These are phyloP conservation scores for Triplophysa yarkandensis DNA, from an alignment of 2,797 vertebrate species.

Conservation along the genomic window DNA sequence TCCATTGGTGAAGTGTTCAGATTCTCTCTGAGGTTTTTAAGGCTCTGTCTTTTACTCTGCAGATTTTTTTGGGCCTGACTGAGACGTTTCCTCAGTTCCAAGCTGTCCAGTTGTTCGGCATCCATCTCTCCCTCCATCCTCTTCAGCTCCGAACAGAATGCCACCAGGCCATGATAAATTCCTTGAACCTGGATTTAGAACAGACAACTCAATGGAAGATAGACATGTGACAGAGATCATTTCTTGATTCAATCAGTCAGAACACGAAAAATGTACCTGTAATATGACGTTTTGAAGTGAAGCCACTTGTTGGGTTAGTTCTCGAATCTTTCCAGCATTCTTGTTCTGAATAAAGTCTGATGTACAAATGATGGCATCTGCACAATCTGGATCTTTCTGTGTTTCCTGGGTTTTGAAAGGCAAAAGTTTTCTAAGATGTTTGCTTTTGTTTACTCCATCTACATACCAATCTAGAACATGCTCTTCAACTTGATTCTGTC, in stretches of 20 bases:
- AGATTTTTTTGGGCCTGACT: conserved; percentile 64
- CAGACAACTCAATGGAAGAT: background rate
- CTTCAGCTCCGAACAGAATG: conserved; percentile 74
- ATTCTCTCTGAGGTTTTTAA: conserved; percentile 63
- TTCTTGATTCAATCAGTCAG: background rate
- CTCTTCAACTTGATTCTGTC: background rate
- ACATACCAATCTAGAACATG: conserved; percentile 2
- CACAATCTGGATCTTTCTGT: background rate
- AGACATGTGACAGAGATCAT: background rate
- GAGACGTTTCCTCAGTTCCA: conserved; percentile 66
- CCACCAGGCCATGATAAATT: conserved; percentile 70
- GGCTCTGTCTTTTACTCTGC: conserved; percentile 68
- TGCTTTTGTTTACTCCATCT: conserved; percentile 32
- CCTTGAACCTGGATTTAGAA: conserved; percentile 69
- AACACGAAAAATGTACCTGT: conserved; percentile 63
- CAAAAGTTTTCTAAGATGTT: background rate
- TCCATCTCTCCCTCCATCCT: conserved; percentile 66
- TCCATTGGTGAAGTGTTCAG: conserved; percentile 65
- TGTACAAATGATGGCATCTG: conserved; percentile 20
- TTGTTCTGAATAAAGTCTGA: conserved; percentile 51
- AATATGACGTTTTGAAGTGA: conserved; percentile 72
- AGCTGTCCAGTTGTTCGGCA: conserved; percentile 56
- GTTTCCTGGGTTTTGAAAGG: conserved; percentile 11
- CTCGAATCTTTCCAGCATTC: conserved; percentile 71
- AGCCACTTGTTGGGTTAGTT: conserved; percentile 75